Percentiles rank a stretch among this genome's conserved stretches.
Conservation (phyloP, 2,888 invertebrate genomes). For the Rhagium mordax region DNA sequence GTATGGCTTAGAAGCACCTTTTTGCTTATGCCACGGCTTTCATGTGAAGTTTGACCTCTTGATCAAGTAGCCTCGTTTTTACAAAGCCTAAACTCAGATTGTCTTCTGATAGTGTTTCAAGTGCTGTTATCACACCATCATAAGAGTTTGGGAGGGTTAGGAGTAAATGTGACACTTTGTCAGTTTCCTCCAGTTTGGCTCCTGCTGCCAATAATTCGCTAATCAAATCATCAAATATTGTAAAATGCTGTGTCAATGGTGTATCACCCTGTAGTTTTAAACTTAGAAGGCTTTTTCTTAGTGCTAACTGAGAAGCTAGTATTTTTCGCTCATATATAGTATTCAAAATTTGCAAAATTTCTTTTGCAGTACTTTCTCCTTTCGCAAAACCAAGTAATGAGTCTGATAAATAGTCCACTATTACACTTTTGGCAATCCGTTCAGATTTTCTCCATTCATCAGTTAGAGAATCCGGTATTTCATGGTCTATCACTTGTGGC, state of each 20-base stretch:
- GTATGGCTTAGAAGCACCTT: too few relatives aligned
- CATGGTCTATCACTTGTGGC: slow-evolving; percentile 24
- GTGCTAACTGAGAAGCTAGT: slow-evolving; percentile 40
- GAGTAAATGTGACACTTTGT: background rate
- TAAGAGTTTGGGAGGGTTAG: background rate
- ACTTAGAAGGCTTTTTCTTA: slow-evolving; percentile 26
- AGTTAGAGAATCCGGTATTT: slow-evolving; percentile 9
- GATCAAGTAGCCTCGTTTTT: too few relatives aligned
- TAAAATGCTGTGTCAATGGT: slow-evolving; percentile 27
- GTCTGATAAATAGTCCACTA: slow-evolving; percentile 40
- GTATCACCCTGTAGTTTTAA: slow-evolving; percentile 49
- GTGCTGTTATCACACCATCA: background rate
- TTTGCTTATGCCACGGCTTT: too few relatives aligned
- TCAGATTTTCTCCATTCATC: slow-evolving; percentile 33
- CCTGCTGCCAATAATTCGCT: slow-evolving; percentile 33
- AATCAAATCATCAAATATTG: slow-evolving; percentile 29
- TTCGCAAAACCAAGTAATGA: slow-evolving; percentile 38
- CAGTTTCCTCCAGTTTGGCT: slow-evolving; percentile 27
- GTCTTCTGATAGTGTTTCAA: too few relatives aligned
- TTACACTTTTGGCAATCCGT: slow-evolving; percentile 27
- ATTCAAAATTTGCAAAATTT: slow-evolving; percentile 35
- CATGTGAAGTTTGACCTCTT: too few relatives aligned
- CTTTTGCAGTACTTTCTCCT: slow-evolving; percentile 14
- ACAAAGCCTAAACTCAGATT: too few relatives aligned
- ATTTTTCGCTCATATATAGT: slow-evolving; percentile 43